phyloP scores from a whole-genome alignment of 1,140 invertebrate species.

The Drosophila busckii region DNA sequence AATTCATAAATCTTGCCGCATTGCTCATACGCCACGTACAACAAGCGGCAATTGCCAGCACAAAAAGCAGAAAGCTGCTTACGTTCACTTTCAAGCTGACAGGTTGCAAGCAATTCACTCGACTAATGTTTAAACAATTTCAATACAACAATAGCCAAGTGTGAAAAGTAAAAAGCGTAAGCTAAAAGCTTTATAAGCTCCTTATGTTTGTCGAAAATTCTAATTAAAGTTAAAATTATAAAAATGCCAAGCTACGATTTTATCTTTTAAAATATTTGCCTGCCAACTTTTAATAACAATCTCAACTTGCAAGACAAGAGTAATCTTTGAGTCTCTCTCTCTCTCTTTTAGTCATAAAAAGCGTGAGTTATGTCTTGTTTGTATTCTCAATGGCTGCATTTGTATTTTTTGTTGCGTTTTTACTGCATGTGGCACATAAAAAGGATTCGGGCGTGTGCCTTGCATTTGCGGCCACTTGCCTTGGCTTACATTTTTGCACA shows the following conservation, averaged over 20 bases:
- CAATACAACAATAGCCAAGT: not conserved
- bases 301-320: too few species aligned
- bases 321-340: too few species aligned
- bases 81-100: constrained; percentile 21
- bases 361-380: too few species aligned
- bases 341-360: too few species aligned
- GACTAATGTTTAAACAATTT: constrained; percentile 45
- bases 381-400: not conserved
- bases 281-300: too few species aligned
- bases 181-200: too few species aligned
- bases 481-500: constrained; percentile 48
- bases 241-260: too few species aligned
- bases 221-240: too few species aligned
- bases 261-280: too few species aligned
- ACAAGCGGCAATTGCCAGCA: not conserved
- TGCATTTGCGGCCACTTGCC: constrained; percentile 58
- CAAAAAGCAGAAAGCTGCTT: constrained; percentile 44
- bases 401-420: constrained; percentile 17
- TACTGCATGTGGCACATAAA: constrained; percentile 49
- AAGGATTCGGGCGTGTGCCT: constrained; percentile 56
- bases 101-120: constrained; percentile 41
- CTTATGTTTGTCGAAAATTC: too few species aligned
- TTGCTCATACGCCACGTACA: constrained; percentile 15
- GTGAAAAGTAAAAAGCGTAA: not conserved
- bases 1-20: constrained; percentile 49